Conservation (phyloP, 2,113 vertebrate species). For the Solea solea region DNA sequence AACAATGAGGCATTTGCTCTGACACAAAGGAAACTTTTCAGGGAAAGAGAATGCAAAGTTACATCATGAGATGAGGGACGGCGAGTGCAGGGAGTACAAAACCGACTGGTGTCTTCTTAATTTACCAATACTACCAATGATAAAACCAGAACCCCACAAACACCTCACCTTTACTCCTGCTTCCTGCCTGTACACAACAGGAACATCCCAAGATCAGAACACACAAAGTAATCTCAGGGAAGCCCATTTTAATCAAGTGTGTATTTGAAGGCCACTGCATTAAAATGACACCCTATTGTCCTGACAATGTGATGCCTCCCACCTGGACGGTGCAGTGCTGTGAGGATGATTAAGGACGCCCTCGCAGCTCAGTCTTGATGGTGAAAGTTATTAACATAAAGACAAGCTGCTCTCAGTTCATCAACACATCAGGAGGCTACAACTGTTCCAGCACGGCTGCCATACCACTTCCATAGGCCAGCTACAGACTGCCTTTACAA, state of each 20-base stretch:
- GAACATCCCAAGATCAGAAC: conserved; percentile 46
- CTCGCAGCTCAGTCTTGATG: not conserved
- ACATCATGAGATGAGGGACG: conserved; percentile 32
- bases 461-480: no score
- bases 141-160: no score
- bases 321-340: not conserved
- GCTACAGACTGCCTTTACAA: no score
- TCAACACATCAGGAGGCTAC: not conserved
- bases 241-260: conserved; percentile 50
- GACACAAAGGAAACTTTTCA: conserved; percentile 23
- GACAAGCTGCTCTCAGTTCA: conserved; percentile 8
- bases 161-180: not conserved
- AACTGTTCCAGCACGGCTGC: no score
- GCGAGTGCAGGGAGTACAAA: conserved; percentile 13
- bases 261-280: conserved; percentile 30
- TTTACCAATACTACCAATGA: not conserved
- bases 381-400: conserved; percentile 9
- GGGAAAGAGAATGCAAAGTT: conserved; percentile 7
- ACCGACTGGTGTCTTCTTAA: conserved; percentile 33
- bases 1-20: conserved; percentile 37
- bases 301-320: conserved; percentile 11
- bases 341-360: conserved; percentile 10
- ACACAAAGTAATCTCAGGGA: conserved; percentile 43
- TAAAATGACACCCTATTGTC: not conserved
- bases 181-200: not conserved